phyloP scores from a whole-genome alignment of 2,113 vertebrate genomes.

The Neotragus moschatus region DNA sequence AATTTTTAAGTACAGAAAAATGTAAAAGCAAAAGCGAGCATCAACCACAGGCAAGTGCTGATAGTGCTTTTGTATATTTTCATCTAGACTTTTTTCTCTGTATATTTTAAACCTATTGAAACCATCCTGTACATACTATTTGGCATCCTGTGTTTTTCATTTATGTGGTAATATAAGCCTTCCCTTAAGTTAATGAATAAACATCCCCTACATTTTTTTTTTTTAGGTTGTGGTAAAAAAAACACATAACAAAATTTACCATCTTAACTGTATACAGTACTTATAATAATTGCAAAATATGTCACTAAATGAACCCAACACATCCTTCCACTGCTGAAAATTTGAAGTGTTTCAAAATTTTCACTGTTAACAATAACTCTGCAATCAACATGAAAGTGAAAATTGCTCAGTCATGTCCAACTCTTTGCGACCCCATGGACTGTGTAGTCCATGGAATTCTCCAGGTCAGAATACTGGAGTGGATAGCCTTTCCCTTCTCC shows the following conservation, averaged over 20 bases:
- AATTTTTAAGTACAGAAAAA: neutral
- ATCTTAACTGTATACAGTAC: neutral
- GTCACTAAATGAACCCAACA: neutral
- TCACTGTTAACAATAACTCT: neutral
- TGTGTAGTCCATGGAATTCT: neutral
- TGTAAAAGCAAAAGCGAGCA: neutral
- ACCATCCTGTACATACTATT: neutral
- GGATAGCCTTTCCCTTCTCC: neutral
- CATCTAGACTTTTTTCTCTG: neutral
- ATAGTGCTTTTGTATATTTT: neutral
- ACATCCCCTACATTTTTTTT: neutral
- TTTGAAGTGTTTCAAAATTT: neutral
- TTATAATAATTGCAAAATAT: neutral
- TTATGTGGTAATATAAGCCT: neutral
- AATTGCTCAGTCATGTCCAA: accelerated
- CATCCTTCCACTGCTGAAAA: neutral
- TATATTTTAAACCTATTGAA: neutral
- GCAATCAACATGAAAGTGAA: neutral
- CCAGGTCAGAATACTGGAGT: neutral
- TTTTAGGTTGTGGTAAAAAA: neutral
- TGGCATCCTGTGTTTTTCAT: neutral
- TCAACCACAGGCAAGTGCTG: neutral
- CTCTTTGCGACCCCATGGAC: neutral
- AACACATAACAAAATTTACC: neutral
- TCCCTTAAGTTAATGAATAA: neutral